Base-by-base conservation (phyloP, 1,140 invertebrate genomes). In the Bombus fervidus region DNA sequence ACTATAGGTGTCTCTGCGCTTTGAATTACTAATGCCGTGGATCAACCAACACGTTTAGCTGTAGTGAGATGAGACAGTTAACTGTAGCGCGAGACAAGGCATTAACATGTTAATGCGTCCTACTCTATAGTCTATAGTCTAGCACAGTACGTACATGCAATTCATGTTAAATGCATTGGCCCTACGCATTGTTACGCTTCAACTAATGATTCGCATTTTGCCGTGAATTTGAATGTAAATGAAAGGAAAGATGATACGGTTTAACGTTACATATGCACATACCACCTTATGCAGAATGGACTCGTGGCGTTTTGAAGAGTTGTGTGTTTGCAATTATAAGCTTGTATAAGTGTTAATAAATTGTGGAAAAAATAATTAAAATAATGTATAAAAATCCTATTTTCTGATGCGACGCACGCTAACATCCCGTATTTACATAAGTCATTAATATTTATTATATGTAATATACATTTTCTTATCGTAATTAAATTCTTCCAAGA, bases 61-160 rank as follows among this genome's bases (percentile, higher is more conserved):
- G 79, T 75, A 57, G 59, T 69, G 84, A 85, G 79, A 74, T 62
- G 84, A 85, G 78, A 81, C 71, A 66, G 69, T 85, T 85, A 85
- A 85, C 71, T 39, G 72, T 81, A 57, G 78, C 62, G 79, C 69
- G 79, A 85, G 84, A 85, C 84, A 85, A 85, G 69, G 84, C 72
- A 85, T 85, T 85, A 85, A 81, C 84, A 81, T 85, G 84, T 85
- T 81, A 85, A 85, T 85, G 79, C 84, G 69, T 47, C 43, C 78
- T 68, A 28, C 69, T 13, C 68, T 75, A 28, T 66, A 85, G 59
- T 2, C 78, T 73, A 80, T 71, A 79, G 68, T 73, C 69, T 64
- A 12, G 34, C 62, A 53, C 59, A 37, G 31, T 57, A 43, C 76
- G 37, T 80, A 62, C 76, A 85, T 71, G 77, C 77, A n/a, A 85